Evolutionary conservation across 2,888 invertebrate genomes (phyloP), one percentile per base, ranked within the genome.

Genomic region (Leistus spinibarbis): DNA sequence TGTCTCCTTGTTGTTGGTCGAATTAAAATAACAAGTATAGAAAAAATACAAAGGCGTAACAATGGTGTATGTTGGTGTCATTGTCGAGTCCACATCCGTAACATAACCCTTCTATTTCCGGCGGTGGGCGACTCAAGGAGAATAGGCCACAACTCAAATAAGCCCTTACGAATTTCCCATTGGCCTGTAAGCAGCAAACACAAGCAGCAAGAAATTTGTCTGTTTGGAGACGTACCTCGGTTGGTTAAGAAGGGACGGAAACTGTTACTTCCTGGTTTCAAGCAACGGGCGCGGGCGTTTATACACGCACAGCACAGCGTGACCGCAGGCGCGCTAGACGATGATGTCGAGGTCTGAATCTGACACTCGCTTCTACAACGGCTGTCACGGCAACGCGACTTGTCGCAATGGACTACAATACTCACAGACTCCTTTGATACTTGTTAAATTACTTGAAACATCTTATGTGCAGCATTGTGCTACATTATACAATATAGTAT

Each of bases 61-160:
- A 40, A 70, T 62, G n/a, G 17, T 69, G 40, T 62, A 60, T 62
- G 53, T 53, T 40, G 60, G 69, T 69, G 57, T 62, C 27, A 40
- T 60, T 53, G 63, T 22, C 64, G 71, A 64, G 54, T 53, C 64
- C 63, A 71, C 71, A 71, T 71, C 71, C 71, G 71, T 71, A 64
- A 64, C 63, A 64, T 71, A 71, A 71, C 71, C 71, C 71, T 71
- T 71, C 71, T 71, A 71, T 64, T 71, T 71, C 71, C 71, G 71
- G 54, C 54, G 54, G 24, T 64, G 54, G 64, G 54, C n/a, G 20
- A 56, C 17, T 7, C 7, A 13, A 40, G 13, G 40, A 40, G 40
- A 40, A 40, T 40, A 40, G 40, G 40, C 64, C 70, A 64, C 71
- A 71, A 65, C 64, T 71, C 71, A 71, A 64, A 71, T 64, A 71